A percentile compares a stretch with the other conserved stretches of the same genome.
Conservation (phyloP, 2,113 vertebrate species). For the Ifrita kowaldi region DNA sequence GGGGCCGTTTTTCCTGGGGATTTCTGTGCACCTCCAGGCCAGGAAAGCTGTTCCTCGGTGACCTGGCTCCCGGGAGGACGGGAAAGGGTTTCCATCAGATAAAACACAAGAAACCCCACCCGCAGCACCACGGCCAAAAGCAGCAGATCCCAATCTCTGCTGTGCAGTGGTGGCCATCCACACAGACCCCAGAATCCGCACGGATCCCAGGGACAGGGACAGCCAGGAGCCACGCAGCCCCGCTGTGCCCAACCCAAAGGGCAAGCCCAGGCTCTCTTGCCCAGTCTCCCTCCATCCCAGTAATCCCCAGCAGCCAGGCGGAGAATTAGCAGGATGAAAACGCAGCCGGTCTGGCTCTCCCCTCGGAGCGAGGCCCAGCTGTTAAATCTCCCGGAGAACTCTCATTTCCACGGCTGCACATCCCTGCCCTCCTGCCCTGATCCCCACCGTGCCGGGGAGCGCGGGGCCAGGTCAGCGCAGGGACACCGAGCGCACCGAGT, state of each 20-base stretch:
- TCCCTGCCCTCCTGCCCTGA: background rate
- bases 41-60: background rate
- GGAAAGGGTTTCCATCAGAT: background rate
- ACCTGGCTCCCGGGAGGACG: fast-evolving
- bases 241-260: background rate
- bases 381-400: background rate
- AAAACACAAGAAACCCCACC: background rate
- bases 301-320: background rate
- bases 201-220: background rate
- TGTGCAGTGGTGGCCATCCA: fast-evolving
- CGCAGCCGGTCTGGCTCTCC: background rate
- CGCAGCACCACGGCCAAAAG: background rate
- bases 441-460: fast-evolving
- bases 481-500: fast-evolving
- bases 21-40: background rate
- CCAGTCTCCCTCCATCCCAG: background rate
- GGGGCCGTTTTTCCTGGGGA: background rate
- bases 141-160: background rate
- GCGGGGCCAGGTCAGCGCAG: background rate
- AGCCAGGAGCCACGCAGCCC: fast-evolving
- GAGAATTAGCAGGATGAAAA: background rate
- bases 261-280: too few species aligned
- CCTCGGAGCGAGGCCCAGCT: background rate
- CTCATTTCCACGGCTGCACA: background rate
- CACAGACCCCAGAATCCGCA: too few species aligned